phyloP scores from a whole-genome alignment of 2,888 invertebrate species.

The Strigamia maritima region DNA sequence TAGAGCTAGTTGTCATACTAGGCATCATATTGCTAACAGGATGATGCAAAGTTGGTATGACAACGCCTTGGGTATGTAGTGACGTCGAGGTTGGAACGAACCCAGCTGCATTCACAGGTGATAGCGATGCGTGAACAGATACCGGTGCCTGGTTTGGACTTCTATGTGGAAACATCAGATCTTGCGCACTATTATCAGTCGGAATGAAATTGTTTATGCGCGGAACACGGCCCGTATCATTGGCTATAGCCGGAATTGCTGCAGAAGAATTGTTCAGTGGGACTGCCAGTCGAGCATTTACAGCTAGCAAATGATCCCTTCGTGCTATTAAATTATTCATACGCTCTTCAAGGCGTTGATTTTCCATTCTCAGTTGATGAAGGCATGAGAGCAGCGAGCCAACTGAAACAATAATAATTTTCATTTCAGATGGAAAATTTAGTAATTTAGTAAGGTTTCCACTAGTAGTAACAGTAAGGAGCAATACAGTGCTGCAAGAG shows the following conservation, averaged over 20 bases:
- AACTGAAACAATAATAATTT: constrained; percentile 59
- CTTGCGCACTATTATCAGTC: constrained; percentile 25
- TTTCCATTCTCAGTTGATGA: constrained; percentile 90
- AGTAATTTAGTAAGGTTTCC: no score
- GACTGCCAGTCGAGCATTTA: constrained; percentile 88
- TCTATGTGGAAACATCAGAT: not conserved
- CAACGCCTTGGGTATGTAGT: not conserved
- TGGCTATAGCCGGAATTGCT: not conserved
- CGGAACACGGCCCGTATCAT: not conserved
- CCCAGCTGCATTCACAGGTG: not conserved
- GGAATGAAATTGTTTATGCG: constrained; percentile 39
- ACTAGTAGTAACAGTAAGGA: no score
- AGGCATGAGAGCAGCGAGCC: constrained; percentile 91
- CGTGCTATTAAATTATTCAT: constrained; percentile 77
- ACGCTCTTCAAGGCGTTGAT: constrained; percentile 85
- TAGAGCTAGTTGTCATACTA: not conserved
- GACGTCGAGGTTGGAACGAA: not conserved
- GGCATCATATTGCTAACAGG: not conserved
- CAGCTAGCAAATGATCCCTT: constrained; percentile 88
- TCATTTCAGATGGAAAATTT: not conserved
- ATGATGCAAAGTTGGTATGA: not conserved
- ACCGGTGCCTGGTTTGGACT: not conserved
- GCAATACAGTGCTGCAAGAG: no score
- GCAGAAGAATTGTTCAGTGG: constrained; percentile 61
- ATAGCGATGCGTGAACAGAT: not conserved